Percentiles rank a stretch among this genome's conserved stretches.
These are phyloP conservation scores for Sardinella longiceps DNA, from an alignment of 2,797 vertebrate genomes.

Conservation along the genomic window DNA sequence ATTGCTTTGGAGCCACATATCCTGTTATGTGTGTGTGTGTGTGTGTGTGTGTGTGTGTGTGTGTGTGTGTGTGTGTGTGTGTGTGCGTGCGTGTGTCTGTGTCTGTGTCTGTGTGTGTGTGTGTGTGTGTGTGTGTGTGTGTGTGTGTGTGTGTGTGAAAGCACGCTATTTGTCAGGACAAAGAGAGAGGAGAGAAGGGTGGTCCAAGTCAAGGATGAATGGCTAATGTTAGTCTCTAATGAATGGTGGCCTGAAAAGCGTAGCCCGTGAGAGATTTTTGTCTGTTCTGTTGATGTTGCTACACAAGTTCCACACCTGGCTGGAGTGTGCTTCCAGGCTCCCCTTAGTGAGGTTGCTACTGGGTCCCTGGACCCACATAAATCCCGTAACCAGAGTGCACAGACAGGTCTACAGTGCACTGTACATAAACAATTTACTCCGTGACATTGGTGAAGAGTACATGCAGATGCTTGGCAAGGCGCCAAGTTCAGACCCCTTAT, in stretches of 20 bases:
- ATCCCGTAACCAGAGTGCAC: slow-evolving; percentile 25
- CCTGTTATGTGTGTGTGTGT: background rate
- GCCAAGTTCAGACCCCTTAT: slow-evolving; percentile 38
- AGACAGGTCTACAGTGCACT: slow-evolving; percentile 51
- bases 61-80: background rate
- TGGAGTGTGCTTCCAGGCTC: slow-evolving; percentile 20
- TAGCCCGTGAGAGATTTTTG: background rate
- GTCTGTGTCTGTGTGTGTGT: background rate
- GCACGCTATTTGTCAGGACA: slow-evolving; percentile 11
- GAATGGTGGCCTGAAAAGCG: background rate
- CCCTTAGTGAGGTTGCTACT: slow-evolving; percentile 49
- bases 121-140: too few species aligned
- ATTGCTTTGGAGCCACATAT: slow-evolving; percentile 10
- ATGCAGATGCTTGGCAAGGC: slow-evolving; percentile 38
- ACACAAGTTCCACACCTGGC: background rate
- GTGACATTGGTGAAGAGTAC: slow-evolving; percentile 58
- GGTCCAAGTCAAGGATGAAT: background rate
- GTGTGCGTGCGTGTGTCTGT: too few species aligned
- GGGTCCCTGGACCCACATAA: slow-evolving; percentile 59
- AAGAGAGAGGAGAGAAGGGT: slow-evolving; percentile 19
- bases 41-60: too few species aligned
- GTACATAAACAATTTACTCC: slow-evolving; percentile 54
- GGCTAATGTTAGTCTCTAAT: slow-evolving; percentile 1
- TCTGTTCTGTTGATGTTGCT: background rate
- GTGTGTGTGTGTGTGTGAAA: background rate